Evolutionary conservation across 1,140 invertebrate species (phyloP), one percentile per base, ranked within the genome.

Genomic region (Arion vulgaris): DNA sequence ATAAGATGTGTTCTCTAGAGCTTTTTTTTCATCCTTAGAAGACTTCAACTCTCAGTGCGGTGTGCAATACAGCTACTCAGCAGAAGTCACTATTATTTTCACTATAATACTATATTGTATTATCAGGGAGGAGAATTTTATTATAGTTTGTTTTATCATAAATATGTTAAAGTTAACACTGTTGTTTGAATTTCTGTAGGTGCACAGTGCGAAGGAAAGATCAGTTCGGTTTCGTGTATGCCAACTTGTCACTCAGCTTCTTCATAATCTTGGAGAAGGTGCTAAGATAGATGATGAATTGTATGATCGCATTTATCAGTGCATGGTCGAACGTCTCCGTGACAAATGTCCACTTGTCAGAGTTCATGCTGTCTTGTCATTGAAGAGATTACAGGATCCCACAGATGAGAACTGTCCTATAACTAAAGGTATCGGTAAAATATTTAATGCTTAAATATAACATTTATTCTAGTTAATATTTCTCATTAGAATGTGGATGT

Each of bases 321-420:
- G 94, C 53, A 96, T 96, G 95, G 92, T 95, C 15, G 93, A 95
- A 39, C 89, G 95, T 51, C 91, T 96, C 7, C 91, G 94, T 92
- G 96, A 96, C 88, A 95, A 94, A 41, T 94, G 95, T n/a, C 93
- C 95, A 7, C 94, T 94, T 83, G 95, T 97, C 0, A 92, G 96
- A 62, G 94, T 95, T 53, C 95, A 96, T 88, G 96, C 96, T 26
- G 95, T 96, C 0, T 88, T 95, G 41, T 96, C 96, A n/a, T 92
- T 97, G 28, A 94, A 95, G 34, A 93, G 96, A 57, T 92, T 97
- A 5, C 96, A 97, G 91, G 95, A 96, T 86, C 96, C 96, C 0
- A 92, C 93, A 38, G 94, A 96, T 87, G 94, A 94, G 26, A 93
- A 95, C 74, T 97, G 97, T 92, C 94, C 94, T 23, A 95, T 97